Evolutionary conservation across 2,113 vertebrate genomes (phyloP).

Genomic region (Epinephelus fuscoguttatus): DNA sequence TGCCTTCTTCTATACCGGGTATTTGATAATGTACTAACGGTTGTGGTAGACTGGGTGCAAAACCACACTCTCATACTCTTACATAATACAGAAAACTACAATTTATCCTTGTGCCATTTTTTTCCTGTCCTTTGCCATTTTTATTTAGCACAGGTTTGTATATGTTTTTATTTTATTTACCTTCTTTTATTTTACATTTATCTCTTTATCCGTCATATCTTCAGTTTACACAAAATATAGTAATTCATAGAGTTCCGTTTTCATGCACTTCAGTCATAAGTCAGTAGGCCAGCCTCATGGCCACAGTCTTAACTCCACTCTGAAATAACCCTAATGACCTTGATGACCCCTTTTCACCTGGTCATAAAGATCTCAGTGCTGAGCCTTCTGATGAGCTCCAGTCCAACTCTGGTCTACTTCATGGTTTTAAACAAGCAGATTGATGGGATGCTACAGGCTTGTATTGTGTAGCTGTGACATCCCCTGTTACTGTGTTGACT

Average conservation of each 20-base stretch:
- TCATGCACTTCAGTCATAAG: neutral
- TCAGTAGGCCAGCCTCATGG: slow-evolving; percentile 3
- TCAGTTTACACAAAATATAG: neutral
- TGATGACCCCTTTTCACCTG: slow-evolving; percentile 64
- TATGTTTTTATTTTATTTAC: neutral
- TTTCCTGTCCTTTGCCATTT: neutral
- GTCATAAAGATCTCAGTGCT: slow-evolving; percentile 68
- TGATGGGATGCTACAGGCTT: slow-evolving; percentile 23
- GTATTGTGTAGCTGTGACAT: neutral
- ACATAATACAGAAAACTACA: neutral
- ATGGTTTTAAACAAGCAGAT: slow-evolving; percentile 20
- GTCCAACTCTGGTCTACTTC: slow-evolving; percentile 57
- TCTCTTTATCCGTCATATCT: neutral
- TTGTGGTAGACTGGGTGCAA: neutral
- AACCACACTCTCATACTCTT: neutral
- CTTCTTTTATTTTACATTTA: neutral
- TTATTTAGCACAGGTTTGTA: neutral
- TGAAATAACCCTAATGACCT: slow-evolving; percentile 55
- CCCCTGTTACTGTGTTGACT: slow-evolving; percentile 1
- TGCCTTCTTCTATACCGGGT: neutral
- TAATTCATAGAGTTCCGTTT: neutral
- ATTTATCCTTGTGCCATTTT: neutral
- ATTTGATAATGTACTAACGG: neutral
- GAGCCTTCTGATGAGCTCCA: slow-evolving; percentile 58
- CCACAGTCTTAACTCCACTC: slow-evolving; percentile 21